These are phyloP conservation scores for Dasypolia templi DNA, from an alignment of 2,888 invertebrate species.

Conservation along the genomic window DNA sequence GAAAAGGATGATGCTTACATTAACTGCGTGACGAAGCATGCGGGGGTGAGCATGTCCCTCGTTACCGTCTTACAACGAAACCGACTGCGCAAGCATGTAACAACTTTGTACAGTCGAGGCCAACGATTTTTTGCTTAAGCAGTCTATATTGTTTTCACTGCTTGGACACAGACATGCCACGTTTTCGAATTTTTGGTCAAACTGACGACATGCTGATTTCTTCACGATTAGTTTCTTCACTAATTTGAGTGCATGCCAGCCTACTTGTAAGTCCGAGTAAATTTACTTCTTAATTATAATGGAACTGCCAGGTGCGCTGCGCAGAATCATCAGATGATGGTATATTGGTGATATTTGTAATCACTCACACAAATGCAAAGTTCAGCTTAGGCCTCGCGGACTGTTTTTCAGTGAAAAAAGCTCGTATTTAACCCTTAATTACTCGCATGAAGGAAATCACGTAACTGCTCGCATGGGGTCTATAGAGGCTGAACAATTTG, in stretches of 20 bases:
- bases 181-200: not conserved
- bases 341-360: too few species aligned
- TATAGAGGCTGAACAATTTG: not conserved
- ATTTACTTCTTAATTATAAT: not conserved
- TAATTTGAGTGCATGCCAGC: not conserved
- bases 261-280: not conserved
- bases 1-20: slow-evolving; percentile 92
- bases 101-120: not conserved
- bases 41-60: slow-evolving; percentile 72
- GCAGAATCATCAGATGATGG: too few species aligned
- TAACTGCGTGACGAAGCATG: slow-evolving; percentile 90
- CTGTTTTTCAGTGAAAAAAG: not conserved
- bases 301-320: not conserved
- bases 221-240: not conserved
- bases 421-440: not conserved
- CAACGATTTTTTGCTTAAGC: not conserved
- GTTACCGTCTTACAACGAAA: not conserved
- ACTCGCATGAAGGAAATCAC: not conserved
- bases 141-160: not conserved
- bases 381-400: too few species aligned
- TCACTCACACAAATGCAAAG: too few species aligned
- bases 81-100: not conserved
- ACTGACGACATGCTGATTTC: not conserved
- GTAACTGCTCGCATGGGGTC: not conserved
- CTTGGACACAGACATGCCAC: not conserved